A percentile compares a stretch with the other conserved stretches of the same genome.
Evolutionary conservation across 1,140 invertebrate genomes (phyloP).

Genomic region (Bradynema listronoti): DNA sequence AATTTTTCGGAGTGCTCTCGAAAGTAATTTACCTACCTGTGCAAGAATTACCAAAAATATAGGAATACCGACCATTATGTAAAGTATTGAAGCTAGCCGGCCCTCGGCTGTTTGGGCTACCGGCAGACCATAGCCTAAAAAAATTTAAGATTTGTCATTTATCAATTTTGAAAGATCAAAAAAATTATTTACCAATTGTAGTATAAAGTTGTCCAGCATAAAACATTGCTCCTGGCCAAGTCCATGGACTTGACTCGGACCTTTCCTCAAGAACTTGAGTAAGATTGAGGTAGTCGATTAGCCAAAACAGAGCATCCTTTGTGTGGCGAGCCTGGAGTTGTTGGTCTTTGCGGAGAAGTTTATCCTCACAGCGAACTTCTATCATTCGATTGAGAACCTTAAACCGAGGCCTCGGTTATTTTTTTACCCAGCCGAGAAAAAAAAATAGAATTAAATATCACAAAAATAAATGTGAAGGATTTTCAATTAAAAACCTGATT

Average conservation of each 20-base stretch:
- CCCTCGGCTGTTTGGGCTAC: constrained; percentile 46
- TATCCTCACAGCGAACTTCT: constrained; percentile 41
- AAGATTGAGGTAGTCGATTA: constrained; percentile 53
- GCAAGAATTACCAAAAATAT: constrained; percentile 53
- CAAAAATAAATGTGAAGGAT: too few species aligned
- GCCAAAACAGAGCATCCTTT: constrained; percentile 50
- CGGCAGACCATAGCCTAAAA: constrained; percentile 54
- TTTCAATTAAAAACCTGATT: too few species aligned
- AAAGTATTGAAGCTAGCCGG: constrained; percentile 46
- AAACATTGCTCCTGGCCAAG: constrained; percentile 53
- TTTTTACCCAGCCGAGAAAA: too few species aligned
- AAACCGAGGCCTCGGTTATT: too few species aligned
- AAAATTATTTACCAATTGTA: constrained; percentile 47
- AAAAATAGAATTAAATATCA: too few species aligned
- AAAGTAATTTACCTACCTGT: constrained; percentile 46
- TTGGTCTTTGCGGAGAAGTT: not conserved
- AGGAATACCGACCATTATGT: constrained; percentile 56
- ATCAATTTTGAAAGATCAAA: constrained; percentile 19
- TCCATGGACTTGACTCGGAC: constrained; percentile 15
- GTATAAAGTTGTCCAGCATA: constrained; percentile 57
- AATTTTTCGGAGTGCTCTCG: constrained; percentile 46
- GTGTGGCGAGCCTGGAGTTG: constrained; percentile 42
- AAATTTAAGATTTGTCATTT: constrained; percentile 22
- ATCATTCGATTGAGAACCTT: constrained; percentile 40
- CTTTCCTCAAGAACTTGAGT: constrained; percentile 43